Conservation (phyloP, 2,113 vertebrate species). For the Ictidomys tridecemlineatus region DNA sequence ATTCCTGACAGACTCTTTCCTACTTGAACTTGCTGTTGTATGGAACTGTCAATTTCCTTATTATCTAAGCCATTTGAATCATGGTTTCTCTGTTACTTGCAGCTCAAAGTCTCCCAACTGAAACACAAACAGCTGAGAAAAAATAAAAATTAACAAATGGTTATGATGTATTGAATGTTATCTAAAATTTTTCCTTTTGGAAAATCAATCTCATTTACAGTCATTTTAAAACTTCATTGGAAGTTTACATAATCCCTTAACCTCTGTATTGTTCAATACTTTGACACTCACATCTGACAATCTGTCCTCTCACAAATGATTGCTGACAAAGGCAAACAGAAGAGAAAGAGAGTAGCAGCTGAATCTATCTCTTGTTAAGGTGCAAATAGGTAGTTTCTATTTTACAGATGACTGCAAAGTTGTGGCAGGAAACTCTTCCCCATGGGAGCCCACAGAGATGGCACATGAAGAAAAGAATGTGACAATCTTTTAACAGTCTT, state of each 20-base stretch:
- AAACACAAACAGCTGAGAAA: constrained; percentile 37
- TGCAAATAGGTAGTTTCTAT: background rate
- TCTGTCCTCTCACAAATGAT: background rate
- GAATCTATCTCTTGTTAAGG: background rate
- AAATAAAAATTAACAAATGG: background rate
- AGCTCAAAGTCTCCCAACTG: background rate
- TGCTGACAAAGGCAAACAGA: background rate
- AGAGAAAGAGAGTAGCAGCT: background rate
- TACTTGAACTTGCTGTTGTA: background rate
- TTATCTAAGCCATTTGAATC: background rate
- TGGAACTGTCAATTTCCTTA: background rate
- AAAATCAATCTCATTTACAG: background rate
- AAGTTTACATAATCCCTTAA: background rate
- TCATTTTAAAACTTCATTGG: constrained; percentile 8
- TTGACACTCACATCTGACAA: background rate
- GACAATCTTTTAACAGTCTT: background rate
- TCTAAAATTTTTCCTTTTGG: background rate
- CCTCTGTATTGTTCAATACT: background rate
- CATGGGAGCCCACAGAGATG: background rate
- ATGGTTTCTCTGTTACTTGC: constrained; percentile 13
- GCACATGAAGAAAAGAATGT: background rate
- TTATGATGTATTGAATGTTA: background rate
- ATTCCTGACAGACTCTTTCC: background rate
- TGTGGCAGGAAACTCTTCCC: background rate
- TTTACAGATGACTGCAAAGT: background rate